These are phyloP conservation scores for Chondrosia reniformis DNA, from an alignment of 37 sponge, comb jelly and placozoan species.

Conservation along the genomic window DNA sequence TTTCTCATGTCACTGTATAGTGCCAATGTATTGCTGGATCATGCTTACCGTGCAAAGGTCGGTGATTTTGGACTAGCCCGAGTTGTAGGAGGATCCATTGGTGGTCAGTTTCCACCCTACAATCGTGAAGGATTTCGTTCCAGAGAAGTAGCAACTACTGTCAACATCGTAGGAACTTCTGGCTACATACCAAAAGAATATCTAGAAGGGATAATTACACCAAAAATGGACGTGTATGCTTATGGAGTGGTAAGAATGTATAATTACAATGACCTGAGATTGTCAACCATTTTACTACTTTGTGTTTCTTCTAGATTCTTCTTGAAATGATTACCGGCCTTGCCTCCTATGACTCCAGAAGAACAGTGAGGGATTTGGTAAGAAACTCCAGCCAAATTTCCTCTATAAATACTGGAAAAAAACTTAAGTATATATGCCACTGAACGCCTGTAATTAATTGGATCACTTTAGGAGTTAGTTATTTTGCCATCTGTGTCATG, in stretches of 20 bases:
- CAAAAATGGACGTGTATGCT: conserved; percentile 81
- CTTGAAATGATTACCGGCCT: conserved; percentile 74
- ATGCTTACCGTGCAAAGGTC: conserved; percentile 83
- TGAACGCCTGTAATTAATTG: neutral
- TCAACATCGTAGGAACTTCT: conserved; percentile 80
- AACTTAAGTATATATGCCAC: neutral
- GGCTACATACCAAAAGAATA: conserved; percentile 96
- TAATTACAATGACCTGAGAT: neutral
- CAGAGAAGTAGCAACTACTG: conserved; percentile 38
- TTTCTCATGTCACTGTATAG: conserved; percentile 29
- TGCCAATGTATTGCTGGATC: conserved; percentile 92
- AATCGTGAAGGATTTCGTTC: conserved; percentile 28
- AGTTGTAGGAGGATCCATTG: neutral
- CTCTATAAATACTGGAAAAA: neutral
- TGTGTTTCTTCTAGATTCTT: conserved; percentile 39
- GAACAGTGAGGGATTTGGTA: conserved; percentile 70
- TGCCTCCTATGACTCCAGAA: conserved; percentile 60
- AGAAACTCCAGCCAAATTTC: neutral
- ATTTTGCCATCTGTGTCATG: neutral
- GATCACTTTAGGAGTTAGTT: neutral
- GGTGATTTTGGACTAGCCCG: conserved; percentile 95
- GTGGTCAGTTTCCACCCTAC: neutral
- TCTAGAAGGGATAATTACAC: conserved; percentile 75
- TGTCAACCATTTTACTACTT: neutral
- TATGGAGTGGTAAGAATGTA: conserved; percentile 84